Base-by-base conservation (phyloP, 2,113 vertebrate species). In the Malurus melanocephalus region DNA sequence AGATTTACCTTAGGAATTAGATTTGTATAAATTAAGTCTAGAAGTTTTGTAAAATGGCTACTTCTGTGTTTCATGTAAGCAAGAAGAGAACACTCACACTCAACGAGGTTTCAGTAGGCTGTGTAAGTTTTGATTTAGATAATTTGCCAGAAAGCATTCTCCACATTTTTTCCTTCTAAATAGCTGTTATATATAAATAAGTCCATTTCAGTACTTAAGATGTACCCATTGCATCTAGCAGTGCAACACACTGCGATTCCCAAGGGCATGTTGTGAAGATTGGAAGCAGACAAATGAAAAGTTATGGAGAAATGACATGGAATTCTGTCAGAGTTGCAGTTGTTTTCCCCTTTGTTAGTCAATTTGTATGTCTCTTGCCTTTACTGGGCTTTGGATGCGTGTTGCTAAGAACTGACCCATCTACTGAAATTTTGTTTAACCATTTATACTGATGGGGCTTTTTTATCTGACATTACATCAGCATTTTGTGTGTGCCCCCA, bases 381-480 rank as follows among this genome's bases (percentile, higher is more conserved):
- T 87, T 85, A 32, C 22, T 71, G n/a, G 48, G n/a, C 27, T 78
- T 53, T 79, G 59, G 53, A 42, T 89, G 27, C 13, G 20, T 13
- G 13, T 82, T 68, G 45, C 32, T 81, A 42, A 67, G 59, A 57
- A 52, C 40, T 81, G 43, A 57, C 24, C 40, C 69, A 65, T 40
- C 49, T 64, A 60, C 67, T 49, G 59, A 87, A 89, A 90, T 78
- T 75, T 51, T 11, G 16, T 88, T 88, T 80, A 20, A 46, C 53
- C 30, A 38, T 42, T 91, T 81, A 13, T 27, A 57, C 27, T 42
- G 27, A 43, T 69, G 30, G 4, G 7, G 6, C 1, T 10, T 27
- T 91, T 93, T 91, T 7, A 57, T 45, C 76, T 81, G 80, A 94
- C 82, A 67, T 95, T 92, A 77, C 93, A 95, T 95, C 88, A 89